Evolutionary conservation across 2,888 invertebrate species (phyloP), one percentile per base, ranked within the genome.

Genomic region (Hydraecia micacea): DNA sequence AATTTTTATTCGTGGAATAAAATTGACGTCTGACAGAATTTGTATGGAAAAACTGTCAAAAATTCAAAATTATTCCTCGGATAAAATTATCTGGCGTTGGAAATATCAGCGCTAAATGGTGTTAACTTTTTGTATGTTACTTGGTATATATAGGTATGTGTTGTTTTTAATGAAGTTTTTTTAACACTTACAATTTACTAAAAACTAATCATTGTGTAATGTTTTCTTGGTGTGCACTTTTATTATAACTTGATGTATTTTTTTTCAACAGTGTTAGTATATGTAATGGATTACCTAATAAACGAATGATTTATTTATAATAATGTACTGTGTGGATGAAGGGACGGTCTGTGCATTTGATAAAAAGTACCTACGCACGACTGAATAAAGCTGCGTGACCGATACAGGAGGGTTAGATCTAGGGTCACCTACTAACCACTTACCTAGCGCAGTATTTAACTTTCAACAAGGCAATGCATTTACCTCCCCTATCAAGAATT

Each of bases 161-260:
- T 39, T 49, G 55, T 79, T 46, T n/a, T n/a, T 46, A 36, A 46
- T 55, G 18, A n/a, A 55, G 28, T 55, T 18, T 81, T 62, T 0
- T 58, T 7, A 46, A n/a, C 0, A n/a, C 46, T 63, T 21, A 32
- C 9, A 25, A 18, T 39, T 21, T 52, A 8, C 21, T 21, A 52
- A 65, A 80, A 81, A 75, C 55, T 7, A 13, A 42, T 63, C 0
- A n/a, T 13, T 52, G 42, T 32, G 7, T 58, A 39, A 39, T 6
- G 8, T 46, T 28, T 18, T 72, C 18, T 15, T 81, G 18, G 25
- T 49, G 46, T 81, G 63, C 28, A 9, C 25, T 75, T 73, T 36
- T 39, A 18, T 74, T 36, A 1, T 55, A 36, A 28, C 36, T 46
- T 21, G 1, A 21, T 65, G 39, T 65, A 9, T 77, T 52, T 52